Evolutionary conservation across 1,140 invertebrate genomes (phyloP).

Genomic region (Pseudomyrmex pallidus): DNA sequence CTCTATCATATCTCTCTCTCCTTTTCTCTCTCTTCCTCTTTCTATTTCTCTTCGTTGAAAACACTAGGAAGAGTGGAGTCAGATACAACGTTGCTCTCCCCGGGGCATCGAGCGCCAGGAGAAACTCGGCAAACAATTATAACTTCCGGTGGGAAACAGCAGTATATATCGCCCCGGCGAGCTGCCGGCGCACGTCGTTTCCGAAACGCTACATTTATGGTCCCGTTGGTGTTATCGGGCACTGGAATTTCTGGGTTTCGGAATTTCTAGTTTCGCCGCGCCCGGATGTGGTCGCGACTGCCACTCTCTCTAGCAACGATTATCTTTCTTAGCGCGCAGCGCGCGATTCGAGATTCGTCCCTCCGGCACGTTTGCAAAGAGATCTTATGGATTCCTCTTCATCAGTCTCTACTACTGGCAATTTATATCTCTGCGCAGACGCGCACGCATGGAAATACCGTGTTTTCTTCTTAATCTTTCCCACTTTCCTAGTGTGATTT

Average conservation of each 20-base stretch:
- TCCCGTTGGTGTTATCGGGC: conserved; percentile 74
- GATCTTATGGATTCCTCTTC: conserved; percentile 5
- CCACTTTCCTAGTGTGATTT: conserved; percentile 12
- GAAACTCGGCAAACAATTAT: conserved; percentile 81
- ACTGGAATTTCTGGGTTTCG: conserved; percentile 73
- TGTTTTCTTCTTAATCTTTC: conserved; percentile 25
- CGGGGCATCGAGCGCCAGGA: conserved; percentile 67
- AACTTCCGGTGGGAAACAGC: conserved; percentile 79
- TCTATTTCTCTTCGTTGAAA: conserved; percentile 15
- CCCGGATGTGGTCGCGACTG: conserved; percentile 53
- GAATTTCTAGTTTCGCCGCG: conserved; percentile 65
- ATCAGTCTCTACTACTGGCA: neutral
- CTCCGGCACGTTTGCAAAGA: neutral
- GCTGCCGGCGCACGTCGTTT: conserved; percentile 72
- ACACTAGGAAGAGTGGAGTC: conserved; percentile 23
- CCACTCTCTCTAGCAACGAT: conserved; percentile 43
- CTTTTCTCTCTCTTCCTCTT: neutral
- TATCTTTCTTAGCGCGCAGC: conserved; percentile 44
- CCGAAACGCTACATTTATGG: conserved; percentile 77
- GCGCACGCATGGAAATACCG: conserved; percentile 27
- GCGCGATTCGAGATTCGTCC: conserved; percentile 41
- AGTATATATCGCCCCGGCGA: conserved; percentile 56
- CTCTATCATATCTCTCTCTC: neutral
- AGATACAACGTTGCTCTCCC: conserved; percentile 47
- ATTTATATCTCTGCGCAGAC: conserved; percentile 21